These are phyloP conservation scores for Clupea harengus DNA, from an alignment of 2,113 vertebrate species.

Conservation along the genomic window DNA sequence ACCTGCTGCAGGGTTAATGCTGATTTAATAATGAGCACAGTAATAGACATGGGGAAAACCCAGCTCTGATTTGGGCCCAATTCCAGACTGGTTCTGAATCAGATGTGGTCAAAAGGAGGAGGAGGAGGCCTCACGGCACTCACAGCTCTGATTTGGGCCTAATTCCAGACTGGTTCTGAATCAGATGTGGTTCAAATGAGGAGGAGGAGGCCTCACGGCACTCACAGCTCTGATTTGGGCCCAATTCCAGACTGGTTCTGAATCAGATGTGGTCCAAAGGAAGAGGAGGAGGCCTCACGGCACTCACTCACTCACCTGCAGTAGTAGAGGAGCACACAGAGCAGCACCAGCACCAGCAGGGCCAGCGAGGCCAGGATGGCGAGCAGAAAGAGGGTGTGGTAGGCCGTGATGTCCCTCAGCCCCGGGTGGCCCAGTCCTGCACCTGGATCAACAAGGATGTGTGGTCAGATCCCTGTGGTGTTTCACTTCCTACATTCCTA, in stretches of 20 bases:
- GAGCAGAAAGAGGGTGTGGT: slow-evolving; percentile 96
- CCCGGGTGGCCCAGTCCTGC: slow-evolving; percentile 78
- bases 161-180: no score
- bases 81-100: background rate
- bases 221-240: slow-evolving; percentile 44
- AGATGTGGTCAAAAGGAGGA: no score
- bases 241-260: slow-evolving; percentile 26
- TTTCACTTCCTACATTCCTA: no score
- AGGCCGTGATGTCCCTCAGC: slow-evolving; percentile 89
- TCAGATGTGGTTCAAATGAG: no score
- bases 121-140: no score
- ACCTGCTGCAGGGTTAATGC: no score
- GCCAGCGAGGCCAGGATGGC: slow-evolving; percentile 90
- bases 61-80: slow-evolving; percentile 47
- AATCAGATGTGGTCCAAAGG: no score
- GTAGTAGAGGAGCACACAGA: slow-evolving; percentile 95
- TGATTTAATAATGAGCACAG: no score
- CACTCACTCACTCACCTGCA: slow-evolving; percentile 73
- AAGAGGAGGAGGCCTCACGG: no score
- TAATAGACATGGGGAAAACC: no score
- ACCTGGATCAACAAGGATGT: slow-evolving; percentile 67
- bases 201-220: no score
- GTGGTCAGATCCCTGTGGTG: background rate
- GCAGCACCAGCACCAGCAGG: slow-evolving; percentile 87
- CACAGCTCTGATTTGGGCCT: no score